Evolutionary conservation across 2,113 vertebrate species (phyloP).

Genomic region (Rhea americana): DNA sequence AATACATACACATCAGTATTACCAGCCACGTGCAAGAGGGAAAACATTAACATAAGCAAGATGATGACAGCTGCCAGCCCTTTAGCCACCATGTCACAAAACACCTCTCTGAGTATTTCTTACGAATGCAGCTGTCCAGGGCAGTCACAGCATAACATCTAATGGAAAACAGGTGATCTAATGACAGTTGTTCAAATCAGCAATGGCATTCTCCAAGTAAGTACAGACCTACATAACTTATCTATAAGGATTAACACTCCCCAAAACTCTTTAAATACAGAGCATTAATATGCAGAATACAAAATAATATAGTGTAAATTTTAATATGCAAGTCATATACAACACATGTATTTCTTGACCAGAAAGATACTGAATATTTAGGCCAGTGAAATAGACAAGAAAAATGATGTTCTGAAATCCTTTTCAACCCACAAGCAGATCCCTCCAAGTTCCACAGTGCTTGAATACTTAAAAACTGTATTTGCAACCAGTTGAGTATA

Average conservation of each 20-base stretch:
- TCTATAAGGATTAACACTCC: background rate
- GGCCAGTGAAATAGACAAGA: background rate
- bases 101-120: background rate
- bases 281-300: background rate
- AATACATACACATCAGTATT: background rate
- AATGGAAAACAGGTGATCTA: background rate
- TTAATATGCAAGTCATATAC: background rate
- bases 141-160: background rate
- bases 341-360: background rate
- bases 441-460: background rate
- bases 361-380: background rate
- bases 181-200: background rate
- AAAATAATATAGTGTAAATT: background rate
- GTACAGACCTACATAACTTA: background rate
- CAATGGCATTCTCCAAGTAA: background rate
- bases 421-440: background rate
- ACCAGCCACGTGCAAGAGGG: background rate
- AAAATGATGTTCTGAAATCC: background rate
- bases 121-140: background rate
- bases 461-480: background rate
- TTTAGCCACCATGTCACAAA: background rate
- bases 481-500: background rate
- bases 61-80: conserved; percentile 2
- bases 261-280: background rate
- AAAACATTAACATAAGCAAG: background rate